phyloP scores from a whole-genome alignment of 1,140 invertebrate species.

The Lepeophtheirus salmonis region DNA sequence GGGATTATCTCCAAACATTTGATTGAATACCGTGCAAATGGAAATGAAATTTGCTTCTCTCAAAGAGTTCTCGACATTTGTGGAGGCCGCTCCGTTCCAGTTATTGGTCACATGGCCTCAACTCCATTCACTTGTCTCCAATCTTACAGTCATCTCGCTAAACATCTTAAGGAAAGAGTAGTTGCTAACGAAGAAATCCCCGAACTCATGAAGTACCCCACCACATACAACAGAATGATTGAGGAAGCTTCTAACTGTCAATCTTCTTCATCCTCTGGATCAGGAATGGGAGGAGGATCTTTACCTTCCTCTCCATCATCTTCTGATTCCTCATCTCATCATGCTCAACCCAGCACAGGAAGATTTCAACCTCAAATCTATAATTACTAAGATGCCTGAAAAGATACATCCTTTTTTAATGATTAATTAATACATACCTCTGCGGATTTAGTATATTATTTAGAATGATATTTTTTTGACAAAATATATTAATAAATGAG shows the following conservation, averaged over 20 bases:
- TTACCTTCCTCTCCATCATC: neutral
- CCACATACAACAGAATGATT: neutral
- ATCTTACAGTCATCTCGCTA: neutral
- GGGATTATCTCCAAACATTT: neutral
- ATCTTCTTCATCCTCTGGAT: too few relatives aligned
- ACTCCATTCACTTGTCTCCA: neutral
- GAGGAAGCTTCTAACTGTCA: neutral
- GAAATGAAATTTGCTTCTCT: conserved; percentile 13
- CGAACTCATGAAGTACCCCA: neutral
- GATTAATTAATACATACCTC: too few relatives aligned
- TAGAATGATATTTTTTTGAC: too few relatives aligned
- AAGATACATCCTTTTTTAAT: neutral
- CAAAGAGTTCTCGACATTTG: conserved; percentile 1
- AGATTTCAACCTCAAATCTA: neutral
- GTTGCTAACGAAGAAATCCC: neutral
- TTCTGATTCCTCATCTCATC: neutral
- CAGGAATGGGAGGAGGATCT: neutral
- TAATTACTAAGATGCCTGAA: neutral
- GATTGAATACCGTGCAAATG: neutral
- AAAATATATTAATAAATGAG: too few relatives aligned
- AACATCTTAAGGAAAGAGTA: neutral
- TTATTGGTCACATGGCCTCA: neutral
- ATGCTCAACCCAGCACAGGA: neutral
- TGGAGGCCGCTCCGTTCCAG: neutral
- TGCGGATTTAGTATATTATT: too few relatives aligned